A percentile compares a stretch with the other conserved stretches of the same genome.
Conservation (phyloP, 2,888 invertebrate genomes). For the Agonum fuliginosum region DNA sequence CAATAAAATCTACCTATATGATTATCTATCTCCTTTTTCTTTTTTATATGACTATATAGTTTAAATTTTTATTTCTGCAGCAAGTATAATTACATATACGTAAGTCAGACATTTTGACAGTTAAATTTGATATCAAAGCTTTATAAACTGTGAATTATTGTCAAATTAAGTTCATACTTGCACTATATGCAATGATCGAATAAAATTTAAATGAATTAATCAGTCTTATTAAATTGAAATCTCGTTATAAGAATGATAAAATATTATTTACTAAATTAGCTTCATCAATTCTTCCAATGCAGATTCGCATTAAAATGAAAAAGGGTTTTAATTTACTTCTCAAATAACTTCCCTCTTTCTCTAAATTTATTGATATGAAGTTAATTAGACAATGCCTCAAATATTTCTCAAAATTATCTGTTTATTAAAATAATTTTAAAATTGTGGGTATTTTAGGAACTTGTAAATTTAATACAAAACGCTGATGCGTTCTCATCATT, state of each 20-base stretch:
- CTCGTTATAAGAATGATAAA: background rate
- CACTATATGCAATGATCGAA: too few species aligned
- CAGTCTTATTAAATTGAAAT: too few species aligned
- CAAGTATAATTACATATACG: too few species aligned
- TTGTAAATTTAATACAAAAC: background rate
- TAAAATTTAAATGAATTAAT: too few species aligned
- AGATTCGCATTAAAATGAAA: slow-evolving; percentile 9
- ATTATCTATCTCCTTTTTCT: too few species aligned
- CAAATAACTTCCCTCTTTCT: slow-evolving; percentile 26
- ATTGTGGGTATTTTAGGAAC: background rate
- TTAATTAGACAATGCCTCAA: slow-evolving; percentile 28
- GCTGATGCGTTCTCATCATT: background rate
- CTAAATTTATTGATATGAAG: slow-evolving; percentile 15
- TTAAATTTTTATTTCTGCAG: too few species aligned
- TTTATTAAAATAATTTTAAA: slow-evolving; percentile 24
- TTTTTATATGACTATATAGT: too few species aligned
- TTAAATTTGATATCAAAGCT: too few species aligned
- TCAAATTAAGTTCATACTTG: too few species aligned
- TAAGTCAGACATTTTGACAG: too few species aligned
- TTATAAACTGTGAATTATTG: too few species aligned
- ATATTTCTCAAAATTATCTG: background rate
- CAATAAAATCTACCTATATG: too few species aligned
- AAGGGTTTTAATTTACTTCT: slow-evolving; percentile 15
- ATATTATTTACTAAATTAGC: background rate
- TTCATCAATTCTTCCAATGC: slow-evolving; percentile 1